Conservation (phyloP, 1,140 invertebrate species). For the Thaumetopoea pityocampa region DNA sequence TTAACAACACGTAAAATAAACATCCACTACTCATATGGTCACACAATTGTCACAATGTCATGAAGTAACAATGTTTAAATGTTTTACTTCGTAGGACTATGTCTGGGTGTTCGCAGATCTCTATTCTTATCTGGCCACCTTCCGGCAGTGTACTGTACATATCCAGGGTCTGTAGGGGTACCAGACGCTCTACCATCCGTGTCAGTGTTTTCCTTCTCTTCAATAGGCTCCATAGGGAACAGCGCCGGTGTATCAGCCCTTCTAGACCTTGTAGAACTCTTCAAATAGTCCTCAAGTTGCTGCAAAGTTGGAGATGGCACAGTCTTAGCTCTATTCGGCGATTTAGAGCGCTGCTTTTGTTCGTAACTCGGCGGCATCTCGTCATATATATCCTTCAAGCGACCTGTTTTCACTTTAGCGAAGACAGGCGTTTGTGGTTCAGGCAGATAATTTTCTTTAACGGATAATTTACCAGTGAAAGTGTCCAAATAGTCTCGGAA, state of each 20-base stretch:
- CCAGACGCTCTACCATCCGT: slow-evolving; percentile 68
- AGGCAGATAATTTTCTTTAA: slow-evolving; percentile 66
- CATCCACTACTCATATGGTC: neutral
- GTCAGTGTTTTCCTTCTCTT: slow-evolving; percentile 52
- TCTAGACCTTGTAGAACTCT: slow-evolving; percentile 42
- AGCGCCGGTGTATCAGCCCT: slow-evolving; percentile 66
- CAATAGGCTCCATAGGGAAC: slow-evolving; percentile 70
- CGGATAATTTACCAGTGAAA: slow-evolving; percentile 38
- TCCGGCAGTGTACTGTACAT: slow-evolving; percentile 81
- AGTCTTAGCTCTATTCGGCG: slow-evolving; percentile 51
- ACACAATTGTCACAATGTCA: slow-evolving; percentile 7
- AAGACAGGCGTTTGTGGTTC: slow-evolving; percentile 68
- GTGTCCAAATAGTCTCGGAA: slow-evolving; percentile 54
- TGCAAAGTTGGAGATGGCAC: slow-evolving; percentile 62
- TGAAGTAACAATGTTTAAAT: slow-evolving; percentile 9
- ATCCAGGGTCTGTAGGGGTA: slow-evolving; percentile 81
- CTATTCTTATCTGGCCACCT: slow-evolving; percentile 77
- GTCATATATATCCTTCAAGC: slow-evolving; percentile 51
- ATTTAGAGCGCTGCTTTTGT: slow-evolving; percentile 42
- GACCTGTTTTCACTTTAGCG: slow-evolving; percentile 60
- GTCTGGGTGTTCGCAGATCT: slow-evolving; percentile 76
- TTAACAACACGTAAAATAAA: neutral
- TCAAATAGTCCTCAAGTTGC: slow-evolving; percentile 67
- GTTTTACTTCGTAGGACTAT: slow-evolving; percentile 76
- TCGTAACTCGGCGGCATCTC: slow-evolving; percentile 54